Evolutionary conservation across 2,797 vertebrate species (phyloP), one percentile per base, ranked within the genome.

Genomic region (Sebastes glaucus): DNA sequence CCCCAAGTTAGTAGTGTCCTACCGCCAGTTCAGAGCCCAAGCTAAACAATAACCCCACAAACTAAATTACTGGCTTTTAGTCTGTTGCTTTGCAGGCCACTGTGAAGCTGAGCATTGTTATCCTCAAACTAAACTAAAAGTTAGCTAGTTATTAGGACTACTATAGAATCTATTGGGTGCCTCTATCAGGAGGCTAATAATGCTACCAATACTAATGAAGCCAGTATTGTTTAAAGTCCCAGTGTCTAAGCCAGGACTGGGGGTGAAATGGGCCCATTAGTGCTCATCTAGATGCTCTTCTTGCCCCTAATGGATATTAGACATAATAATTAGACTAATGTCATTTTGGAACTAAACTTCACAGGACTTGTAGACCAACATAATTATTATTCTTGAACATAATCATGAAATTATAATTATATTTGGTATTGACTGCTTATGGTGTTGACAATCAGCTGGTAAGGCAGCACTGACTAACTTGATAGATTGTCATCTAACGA

Each of bases 1-100:
- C 73, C 74, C 88, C 77, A 74, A 27, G 87, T 87, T 89, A 85
- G 82, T 88, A 9, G 23, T 27, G 66, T 81, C 71, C 46, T 30
- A 62, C 82, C 61, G 42, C 82, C 80, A 66, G 67, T 9, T 53
- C 22, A 68, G 27, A 67, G 67, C 7, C 23, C 63, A 5, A 18
- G 3, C 18, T 5, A 53, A 49, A 57, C 14, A 71, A 32, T 0
- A 11, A 76, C 2, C 42, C 2, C n/a, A 13, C 13, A 14, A 13
- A 7, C 13, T n/a, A 35, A 38, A 38, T 11, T 38, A 38, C 35
- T 14, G 35, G 42, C 14, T 62, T 61, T 80, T 33, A 74, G 74
- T 80, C 79, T 74, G 83, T 11, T 72, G n/a, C 28, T 78, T 64
- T 33, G 27, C 7, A 28, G 53, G 23, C 11, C 33, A 14, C 42